Base-by-base conservation (phyloP, 2,888 invertebrate species). In the Dynastes tityus region DNA sequence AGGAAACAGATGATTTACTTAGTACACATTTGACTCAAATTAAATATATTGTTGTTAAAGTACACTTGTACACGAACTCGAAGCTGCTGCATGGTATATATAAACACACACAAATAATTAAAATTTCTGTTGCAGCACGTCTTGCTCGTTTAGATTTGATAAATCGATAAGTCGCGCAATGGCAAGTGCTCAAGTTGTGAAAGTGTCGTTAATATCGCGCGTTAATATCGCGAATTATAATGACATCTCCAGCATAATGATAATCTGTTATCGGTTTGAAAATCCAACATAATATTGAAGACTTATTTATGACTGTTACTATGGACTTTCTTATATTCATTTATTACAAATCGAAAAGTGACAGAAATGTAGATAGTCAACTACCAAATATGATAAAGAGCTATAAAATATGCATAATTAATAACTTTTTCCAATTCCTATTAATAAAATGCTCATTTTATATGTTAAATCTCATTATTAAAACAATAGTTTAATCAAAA, bases 1-100 rank as follows among this genome's bases (percentile, higher is more conserved):
- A 79, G 79, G 79, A 79, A 79, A 65, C 79, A 79, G 79, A 79
- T 79, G 79, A 79, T 79, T 79, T 79, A 79, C 77, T 79, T 79
- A 79, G 74, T 73, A 77, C 74, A 77, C 58, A 73, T 58, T 73
- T 73, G 58, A 73, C 61, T 73, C 58, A 37, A 73, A 61, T 73
- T 73, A 73, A 58, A 73, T 58, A 29, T 73, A 58, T 16, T 73
- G 58, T 73, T 58, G 58, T 73, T 58, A 40, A 73, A n/a, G 40
- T 22, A 40, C 22, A 22, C 45, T 16, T 40, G 37, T 73, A 73
- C 40, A 40, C 58, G 58, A 9, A 61, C 40, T 45, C 45, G 45
- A 2, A 45, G 11, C 45, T 45, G 45, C 45, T 8, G 45, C 45
- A 8, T 8, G 45, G 45, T 45, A 8, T 45, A 29, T 11, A 68